phyloP scores from a whole-genome alignment of 92 coral and sea anemone species.

The Palythoa heliodiscus region DNA sequence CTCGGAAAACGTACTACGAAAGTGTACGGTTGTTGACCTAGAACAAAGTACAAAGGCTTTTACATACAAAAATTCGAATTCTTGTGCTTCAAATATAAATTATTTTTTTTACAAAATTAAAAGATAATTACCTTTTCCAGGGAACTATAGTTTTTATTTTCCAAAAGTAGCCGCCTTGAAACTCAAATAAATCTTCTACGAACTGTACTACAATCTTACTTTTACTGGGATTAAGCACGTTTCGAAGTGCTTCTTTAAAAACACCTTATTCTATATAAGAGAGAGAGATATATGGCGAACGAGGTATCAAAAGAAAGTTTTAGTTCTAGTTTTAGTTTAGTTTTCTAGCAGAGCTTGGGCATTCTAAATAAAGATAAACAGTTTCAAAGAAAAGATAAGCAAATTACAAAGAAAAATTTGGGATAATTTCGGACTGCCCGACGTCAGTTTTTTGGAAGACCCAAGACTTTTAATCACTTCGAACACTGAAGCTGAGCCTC shows the following conservation, averaged over 20 bases:
- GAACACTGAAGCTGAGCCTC: too few relatives aligned
- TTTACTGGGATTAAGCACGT: constrained; percentile 29
- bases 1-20: constrained; percentile 13
- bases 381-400: neutral
- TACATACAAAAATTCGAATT: constrained; percentile 41
- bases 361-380: too few relatives aligned
- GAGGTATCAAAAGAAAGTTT: constrained; percentile 35
- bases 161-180: constrained; percentile 7
- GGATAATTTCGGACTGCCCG: neutral
- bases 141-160: constrained; percentile 57
- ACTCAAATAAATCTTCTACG: constrained; percentile 32
- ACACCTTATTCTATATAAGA: neutral
- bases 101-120: constrained; percentile 18
- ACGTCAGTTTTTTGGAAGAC: neutral
- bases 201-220: constrained; percentile 4
- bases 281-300: constrained; percentile 3
- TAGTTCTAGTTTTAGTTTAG: too few relatives aligned
- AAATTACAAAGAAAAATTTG: neutral
- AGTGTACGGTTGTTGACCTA: constrained; percentile 21
- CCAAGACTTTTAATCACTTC: neutral
- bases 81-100: constrained; percentile 24
- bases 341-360: too few relatives aligned
- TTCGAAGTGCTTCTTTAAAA: neutral
- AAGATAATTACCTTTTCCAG: constrained; percentile 44
- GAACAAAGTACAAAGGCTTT: constrained; percentile 19